These are phyloP conservation scores for Gymnosoma rotundatum DNA, from an alignment of 2,888 invertebrate species.

Conservation along the genomic window DNA sequence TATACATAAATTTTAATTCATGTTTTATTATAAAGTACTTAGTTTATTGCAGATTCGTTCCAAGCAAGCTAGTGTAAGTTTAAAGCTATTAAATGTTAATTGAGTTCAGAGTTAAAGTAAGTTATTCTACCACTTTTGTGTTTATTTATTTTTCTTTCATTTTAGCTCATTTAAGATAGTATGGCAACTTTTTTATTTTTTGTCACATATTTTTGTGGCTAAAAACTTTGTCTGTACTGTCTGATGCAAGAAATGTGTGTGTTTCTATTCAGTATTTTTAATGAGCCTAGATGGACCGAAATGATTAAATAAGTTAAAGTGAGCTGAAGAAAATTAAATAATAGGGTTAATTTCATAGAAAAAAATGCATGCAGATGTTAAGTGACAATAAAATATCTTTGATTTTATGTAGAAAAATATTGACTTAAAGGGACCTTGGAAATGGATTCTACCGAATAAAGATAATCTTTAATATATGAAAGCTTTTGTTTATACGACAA, in stretches of 20 bases:
- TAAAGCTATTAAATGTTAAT: conserved; percentile 51
- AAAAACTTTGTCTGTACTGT: conserved; percentile 35
- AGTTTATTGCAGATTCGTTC: too few species aligned
- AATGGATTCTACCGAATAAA: too few species aligned
- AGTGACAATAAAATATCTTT: not conserved
- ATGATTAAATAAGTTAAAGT: conserved; percentile 41
- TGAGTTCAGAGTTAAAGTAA: conserved; percentile 47
- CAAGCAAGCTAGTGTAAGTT: not conserved
- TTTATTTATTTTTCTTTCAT: not conserved
- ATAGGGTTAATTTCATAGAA: not conserved
- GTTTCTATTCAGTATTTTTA: conserved; percentile 11
- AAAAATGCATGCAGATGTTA: not conserved
- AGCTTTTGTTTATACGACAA: too few species aligned
- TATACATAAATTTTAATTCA: not conserved
- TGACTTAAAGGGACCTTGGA: too few species aligned
- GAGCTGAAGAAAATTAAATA: conserved; percentile 11
- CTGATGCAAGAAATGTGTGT: too few species aligned
- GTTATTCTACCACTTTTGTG: not conserved
- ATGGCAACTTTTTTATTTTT: conserved; percentile 61
- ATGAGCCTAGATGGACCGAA: conserved; percentile 16
- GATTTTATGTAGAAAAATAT: not conserved
- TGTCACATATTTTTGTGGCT: conserved; percentile 49
- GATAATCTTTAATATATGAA: too few species aligned
- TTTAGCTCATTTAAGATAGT: conserved; percentile 12
- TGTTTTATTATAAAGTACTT: too few species aligned